Percentiles rank a stretch among this genome's conserved stretches.
Evolutionary conservation across 2,113 vertebrate species (phyloP).

Genomic region (Delphinapterus leucas): DNA sequence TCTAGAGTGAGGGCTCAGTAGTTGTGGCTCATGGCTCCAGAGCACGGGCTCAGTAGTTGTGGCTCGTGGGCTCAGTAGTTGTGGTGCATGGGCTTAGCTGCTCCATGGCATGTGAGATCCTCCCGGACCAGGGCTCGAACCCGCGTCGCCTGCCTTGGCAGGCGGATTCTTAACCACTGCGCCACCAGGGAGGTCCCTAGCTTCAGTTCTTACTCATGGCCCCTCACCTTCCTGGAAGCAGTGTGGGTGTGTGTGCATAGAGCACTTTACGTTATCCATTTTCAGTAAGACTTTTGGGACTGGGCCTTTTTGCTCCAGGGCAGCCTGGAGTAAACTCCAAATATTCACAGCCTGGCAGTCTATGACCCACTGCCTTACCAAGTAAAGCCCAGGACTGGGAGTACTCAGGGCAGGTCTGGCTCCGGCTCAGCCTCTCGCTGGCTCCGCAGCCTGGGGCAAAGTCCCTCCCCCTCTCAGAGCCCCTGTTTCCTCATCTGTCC

Average conservation of each 20-base stretch:
- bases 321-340: neutral
- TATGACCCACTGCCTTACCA: neutral
- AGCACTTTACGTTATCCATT: neutral
- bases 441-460: neutral
- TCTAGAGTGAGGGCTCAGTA: too few species aligned
- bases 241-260: rapidly evolving
- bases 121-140: too few species aligned
- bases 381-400: neutral
- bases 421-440: neutral
- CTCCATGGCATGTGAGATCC: too few species aligned
- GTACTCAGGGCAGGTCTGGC: neutral
- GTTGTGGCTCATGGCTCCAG: too few species aligned
- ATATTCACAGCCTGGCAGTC: rapidly evolving
- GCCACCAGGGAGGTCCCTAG: too few species aligned
- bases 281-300: neutral
- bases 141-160: too few species aligned
- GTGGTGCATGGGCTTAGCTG: too few species aligned
- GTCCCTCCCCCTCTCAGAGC: neutral
- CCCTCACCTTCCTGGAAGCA: neutral
- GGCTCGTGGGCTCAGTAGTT: too few species aligned
- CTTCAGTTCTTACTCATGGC: neutral
- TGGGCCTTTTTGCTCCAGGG: neutral
- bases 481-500: neutral
- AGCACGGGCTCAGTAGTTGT: too few species aligned
- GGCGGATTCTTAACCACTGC: too few species aligned